These are phyloP conservation scores for Thaumetopoea pityocampa DNA, from an alignment of 1,140 invertebrate genomes.

Conservation along the genomic window DNA sequence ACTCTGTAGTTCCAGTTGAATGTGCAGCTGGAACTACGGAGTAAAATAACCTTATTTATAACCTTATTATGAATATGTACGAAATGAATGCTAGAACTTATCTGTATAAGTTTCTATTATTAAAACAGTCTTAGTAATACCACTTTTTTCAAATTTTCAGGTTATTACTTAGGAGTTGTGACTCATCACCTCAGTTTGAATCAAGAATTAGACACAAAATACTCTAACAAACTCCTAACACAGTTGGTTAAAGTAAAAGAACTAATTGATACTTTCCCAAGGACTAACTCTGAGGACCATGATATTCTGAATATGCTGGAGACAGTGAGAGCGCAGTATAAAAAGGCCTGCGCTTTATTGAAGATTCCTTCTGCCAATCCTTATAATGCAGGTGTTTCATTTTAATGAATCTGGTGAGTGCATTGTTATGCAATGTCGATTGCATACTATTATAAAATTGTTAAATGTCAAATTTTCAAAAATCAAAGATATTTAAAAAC, in stretches of 20 bases:
- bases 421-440: background rate
- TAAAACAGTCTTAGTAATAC: too few species aligned
- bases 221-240: constrained; percentile 74
- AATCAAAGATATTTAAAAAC: too few species aligned
- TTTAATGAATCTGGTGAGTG: constrained; percentile 36
- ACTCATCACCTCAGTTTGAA: constrained; percentile 50
- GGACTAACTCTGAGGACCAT: constrained; percentile 78
- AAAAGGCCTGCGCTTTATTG: constrained; percentile 80
- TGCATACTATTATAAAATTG: background rate
- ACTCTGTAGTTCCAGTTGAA: too few species aligned
- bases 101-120: too few species aligned
- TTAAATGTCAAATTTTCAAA: too few species aligned
- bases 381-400: constrained; percentile 66
- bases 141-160: constrained; percentile 36
- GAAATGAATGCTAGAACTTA: too few species aligned
- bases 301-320: constrained; percentile 80
- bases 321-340: constrained; percentile 80
- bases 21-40: too few species aligned
- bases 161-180: constrained; percentile 76
- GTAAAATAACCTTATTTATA: too few species aligned
- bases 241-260: constrained; percentile 76
- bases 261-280: constrained; percentile 80
- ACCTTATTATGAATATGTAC: too few species aligned
- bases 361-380: constrained; percentile 77
- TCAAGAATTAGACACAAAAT: constrained; percentile 28